phyloP scores from a whole-genome alignment of 2,888 invertebrate genomes.

The Scaptomyza caliginosa region DNA sequence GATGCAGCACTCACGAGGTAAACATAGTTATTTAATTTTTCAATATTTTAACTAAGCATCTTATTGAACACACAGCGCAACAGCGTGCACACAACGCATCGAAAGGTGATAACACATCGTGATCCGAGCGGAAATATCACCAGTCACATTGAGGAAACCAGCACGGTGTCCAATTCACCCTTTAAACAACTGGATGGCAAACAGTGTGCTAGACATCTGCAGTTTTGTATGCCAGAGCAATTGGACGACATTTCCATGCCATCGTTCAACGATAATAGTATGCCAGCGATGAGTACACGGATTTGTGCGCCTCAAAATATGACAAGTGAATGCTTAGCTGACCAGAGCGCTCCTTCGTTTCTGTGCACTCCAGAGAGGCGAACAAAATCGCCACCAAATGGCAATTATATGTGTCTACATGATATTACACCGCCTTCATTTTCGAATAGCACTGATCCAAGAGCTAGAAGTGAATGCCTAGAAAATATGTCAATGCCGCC shows the following conservation, averaged over 20 bases:
- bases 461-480: background rate
- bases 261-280: conserved; percentile 18
- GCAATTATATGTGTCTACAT: conserved; percentile 2
- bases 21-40: background rate
- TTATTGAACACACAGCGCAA: conserved; percentile 5
- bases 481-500: conserved; percentile 7
- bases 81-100: conserved; percentile 18
- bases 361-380: background rate
- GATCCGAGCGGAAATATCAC: conserved; percentile 52
- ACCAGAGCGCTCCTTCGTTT: conserved; percentile 14
- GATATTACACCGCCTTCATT: conserved; percentile 3
- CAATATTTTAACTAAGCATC: background rate
- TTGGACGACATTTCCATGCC: conserved; percentile 50
- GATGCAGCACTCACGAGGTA: conserved; percentile 11
- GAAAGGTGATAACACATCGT: conserved; percentile 31
- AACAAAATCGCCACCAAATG: background rate
- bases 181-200: background rate
- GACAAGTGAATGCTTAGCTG: conserved; percentile 5
- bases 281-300: conserved; percentile 37
- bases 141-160: conserved; percentile 41
- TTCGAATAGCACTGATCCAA: background rate
- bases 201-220: background rate
- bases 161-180: conserved; percentile 30
- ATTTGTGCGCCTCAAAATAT: background rate
- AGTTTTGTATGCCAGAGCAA: conserved; percentile 22